Conservation (phyloP, 2,113 vertebrate genomes). For the Bubo bubo region DNA sequence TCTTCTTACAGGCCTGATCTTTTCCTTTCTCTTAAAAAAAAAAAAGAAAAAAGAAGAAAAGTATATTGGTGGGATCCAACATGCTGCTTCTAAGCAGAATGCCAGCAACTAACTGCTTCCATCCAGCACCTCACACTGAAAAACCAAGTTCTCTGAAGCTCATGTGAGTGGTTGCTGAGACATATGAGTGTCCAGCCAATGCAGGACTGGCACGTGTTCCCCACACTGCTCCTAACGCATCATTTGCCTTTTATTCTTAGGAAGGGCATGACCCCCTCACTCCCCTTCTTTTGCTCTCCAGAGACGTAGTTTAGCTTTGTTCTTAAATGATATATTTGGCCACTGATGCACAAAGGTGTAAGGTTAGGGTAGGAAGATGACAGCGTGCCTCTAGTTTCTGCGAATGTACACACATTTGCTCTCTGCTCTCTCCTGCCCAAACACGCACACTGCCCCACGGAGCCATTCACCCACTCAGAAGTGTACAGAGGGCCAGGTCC, state of each 20-base stretch:
- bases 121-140: background rate
- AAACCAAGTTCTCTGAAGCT: background rate
- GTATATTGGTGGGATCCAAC: background rate
- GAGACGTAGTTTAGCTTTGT: background rate
- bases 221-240: background rate
- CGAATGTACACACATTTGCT: background rate
- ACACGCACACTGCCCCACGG: accelerated
- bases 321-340: background rate
- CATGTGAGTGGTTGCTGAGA: background rate
- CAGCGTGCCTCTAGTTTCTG: background rate
- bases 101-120: constrained; percentile 3
- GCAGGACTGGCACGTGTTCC: background rate
- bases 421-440: background rate
- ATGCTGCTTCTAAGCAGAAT: background rate
- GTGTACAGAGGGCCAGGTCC: background rate
- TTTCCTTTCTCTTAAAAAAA: constrained; percentile 2
- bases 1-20: constrained; percentile 11
- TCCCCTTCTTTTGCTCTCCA: background rate
- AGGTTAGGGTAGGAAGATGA: background rate
- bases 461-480: accelerated
- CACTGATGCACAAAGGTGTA: background rate
- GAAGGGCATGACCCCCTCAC: accelerated
- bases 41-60: background rate
- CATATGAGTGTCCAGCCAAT: accelerated
- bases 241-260: background rate